Evolutionary conservation across 2,113 vertebrate species (phyloP).

Genomic region (Alces alces): DNA sequence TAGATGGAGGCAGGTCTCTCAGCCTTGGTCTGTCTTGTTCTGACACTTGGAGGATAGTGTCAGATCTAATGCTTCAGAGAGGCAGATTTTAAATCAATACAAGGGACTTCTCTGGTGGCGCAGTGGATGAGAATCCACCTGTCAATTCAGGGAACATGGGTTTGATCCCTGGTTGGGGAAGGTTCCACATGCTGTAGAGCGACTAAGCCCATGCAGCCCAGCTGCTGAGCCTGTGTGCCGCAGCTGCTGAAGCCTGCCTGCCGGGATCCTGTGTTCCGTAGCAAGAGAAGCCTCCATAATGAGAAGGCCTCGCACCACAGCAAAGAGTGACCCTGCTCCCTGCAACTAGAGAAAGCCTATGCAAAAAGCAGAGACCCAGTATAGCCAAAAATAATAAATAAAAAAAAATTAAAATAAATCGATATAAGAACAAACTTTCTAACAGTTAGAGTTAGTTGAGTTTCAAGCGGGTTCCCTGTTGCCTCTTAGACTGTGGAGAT

Average conservation of each 20-base stretch:
- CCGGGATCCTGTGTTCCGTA: background rate
- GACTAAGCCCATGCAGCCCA: background rate
- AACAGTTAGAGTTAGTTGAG: background rate
- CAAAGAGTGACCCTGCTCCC: background rate
- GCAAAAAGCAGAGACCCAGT: background rate
- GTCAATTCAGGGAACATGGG: background rate
- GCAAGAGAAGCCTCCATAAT: background rate
- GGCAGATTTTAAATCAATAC: background rate
- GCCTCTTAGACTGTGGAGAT: background rate
- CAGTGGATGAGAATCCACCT: background rate
- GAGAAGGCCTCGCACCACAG: background rate
- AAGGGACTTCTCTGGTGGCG: background rate
- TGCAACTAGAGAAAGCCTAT: background rate
- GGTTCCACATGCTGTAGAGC: background rate
- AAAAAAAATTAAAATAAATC: background rate
- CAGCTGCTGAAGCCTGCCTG: background rate
- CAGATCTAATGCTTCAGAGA: background rate
- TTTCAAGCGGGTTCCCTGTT: fast-evolving
- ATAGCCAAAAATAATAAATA: background rate
- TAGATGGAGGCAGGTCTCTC: background rate
- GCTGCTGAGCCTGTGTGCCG: background rate
- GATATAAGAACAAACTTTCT: background rate
- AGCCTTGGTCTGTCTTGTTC: background rate
- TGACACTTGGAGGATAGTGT: background rate
- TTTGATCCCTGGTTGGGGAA: background rate